phyloP scores from a whole-genome alignment of 2,113 vertebrate species.

The Todiramphus chloris region DNA sequence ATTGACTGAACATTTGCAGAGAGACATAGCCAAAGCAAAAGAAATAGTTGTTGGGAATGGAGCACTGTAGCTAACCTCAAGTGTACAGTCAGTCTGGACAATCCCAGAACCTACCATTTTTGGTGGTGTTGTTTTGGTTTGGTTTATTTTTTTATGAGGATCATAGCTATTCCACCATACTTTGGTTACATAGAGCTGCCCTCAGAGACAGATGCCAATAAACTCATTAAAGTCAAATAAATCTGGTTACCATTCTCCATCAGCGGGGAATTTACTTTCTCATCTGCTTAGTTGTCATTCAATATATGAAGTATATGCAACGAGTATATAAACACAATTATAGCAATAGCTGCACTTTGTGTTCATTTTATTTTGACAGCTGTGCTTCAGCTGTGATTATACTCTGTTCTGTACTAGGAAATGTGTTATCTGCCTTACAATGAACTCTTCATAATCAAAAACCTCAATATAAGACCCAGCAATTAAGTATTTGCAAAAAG shows the following conservation, averaged over 20 bases:
- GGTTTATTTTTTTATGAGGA: neutral
- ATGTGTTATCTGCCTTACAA: neutral
- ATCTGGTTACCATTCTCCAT: neutral
- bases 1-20: neutral
- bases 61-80: neutral
- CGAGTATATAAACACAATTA: neutral
- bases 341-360: neutral
- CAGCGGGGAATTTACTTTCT: neutral
- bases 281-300: neutral
- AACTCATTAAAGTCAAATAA: neutral
- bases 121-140: too few species aligned
- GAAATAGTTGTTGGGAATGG: neutral
- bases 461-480: neutral
- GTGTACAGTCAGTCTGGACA: neutral
- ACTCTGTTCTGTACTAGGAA: neutral
- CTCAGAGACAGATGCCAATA: neutral
- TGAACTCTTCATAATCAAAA: neutral
- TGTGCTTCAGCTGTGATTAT: conserved; percentile 25
- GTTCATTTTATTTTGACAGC: conserved; percentile 22
- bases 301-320: neutral
- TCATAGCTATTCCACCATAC: too few species aligned
- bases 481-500: neutral
- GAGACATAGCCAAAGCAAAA: neutral
- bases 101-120: neutral
- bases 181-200: neutral